Base-by-base conservation (phyloP, 92 coral and sea anemone genomes). In the Bergia sp. region DNA sequence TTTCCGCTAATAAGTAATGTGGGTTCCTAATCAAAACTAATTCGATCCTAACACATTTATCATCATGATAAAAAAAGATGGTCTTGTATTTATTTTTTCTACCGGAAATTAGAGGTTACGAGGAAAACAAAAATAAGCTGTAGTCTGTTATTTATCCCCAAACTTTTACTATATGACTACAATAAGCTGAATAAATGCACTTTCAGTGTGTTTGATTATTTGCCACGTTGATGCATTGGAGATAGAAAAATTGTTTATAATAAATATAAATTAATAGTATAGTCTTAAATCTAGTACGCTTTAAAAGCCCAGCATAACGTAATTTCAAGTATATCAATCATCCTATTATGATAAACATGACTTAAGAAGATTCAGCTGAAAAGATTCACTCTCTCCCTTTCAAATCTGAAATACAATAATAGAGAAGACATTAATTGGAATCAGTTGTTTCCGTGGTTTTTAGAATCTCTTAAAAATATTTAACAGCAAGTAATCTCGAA, bases 401-500 rank as follows among this genome's bases (percentile, higher is more conserved):
- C 12, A 65, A 73, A 43, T 12, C 65, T 47, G 47, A 47, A 69
- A 84, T 8, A 73, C 79, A 84, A 84, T 84, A 69, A 84, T 76
- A 71, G 86, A 41, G 77, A 84, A 84, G 45, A 21, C 67, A 82
- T 57, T 74, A 84, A 20, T 83, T 50, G 29, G 10, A 82, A 82
- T 82, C 87, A 84, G 11, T 44, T 45, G 87, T 84, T 84, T 84
- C 87, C 79, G 77, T 84, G 87, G 87, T 47, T 84, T 71, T 50
- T 42, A 45, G 44, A 71, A 84, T 53, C 78, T 47, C 87, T 84
- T 71, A 72, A 71, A 84, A 84, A 74, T 43, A 84, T 84, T 76
- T 71, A 69, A 55, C 77, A 69, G 37, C 78, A 84, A 67, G 78
- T 84, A 69, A 84, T 84, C 87, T 84, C 79, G 78, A 71, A 84